phyloP scores from a whole-genome alignment of 2,888 invertebrate species.

The Catotricha subobsoleta region DNA sequence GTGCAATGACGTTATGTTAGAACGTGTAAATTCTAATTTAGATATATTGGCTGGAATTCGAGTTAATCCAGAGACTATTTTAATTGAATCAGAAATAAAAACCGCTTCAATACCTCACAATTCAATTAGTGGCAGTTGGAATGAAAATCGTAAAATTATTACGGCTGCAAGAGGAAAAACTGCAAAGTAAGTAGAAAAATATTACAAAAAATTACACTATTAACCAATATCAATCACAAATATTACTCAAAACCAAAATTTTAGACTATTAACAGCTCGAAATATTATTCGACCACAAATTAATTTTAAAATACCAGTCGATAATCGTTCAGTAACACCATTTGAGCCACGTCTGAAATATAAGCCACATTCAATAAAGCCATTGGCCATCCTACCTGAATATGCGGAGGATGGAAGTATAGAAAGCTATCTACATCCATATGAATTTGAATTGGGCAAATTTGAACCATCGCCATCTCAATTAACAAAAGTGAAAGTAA shows the following conservation, averaged over 20 bases:
- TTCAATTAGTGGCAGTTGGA: slow-evolving; percentile 35
- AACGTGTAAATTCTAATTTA: slow-evolving; percentile 55
- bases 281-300: slow-evolving; percentile 68
- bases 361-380: slow-evolving; percentile 76
- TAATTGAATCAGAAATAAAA: slow-evolving; percentile 28
- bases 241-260: too few species aligned
- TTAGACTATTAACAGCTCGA: slow-evolving; percentile 46
- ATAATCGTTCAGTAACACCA: slow-evolving; percentile 52
- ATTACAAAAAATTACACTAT: background rate
- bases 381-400: slow-evolving; percentile 53
- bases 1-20: slow-evolving; percentile 66
- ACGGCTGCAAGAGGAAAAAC: slow-evolving; percentile 14
- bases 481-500: slow-evolving; percentile 31
- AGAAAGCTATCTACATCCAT: slow-evolving; percentile 69
- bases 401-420: slow-evolving; percentile 43
- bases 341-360: slow-evolving; percentile 70
- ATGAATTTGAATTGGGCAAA: slow-evolving; percentile 62
- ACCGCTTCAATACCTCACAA: too few species aligned
- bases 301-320: slow-evolving; percentile 64
- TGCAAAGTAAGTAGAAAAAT: slow-evolving; percentile 1
- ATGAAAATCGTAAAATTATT: slow-evolving; percentile 21
- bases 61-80: slow-evolving; percentile 32
- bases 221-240: background rate
- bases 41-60: slow-evolving; percentile 46
- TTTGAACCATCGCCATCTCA: slow-evolving; percentile 40